These are phyloP conservation scores for Clarias laeviceps DNA, from an alignment of 2,797 vertebrate species.

Conservation along the genomic window DNA sequence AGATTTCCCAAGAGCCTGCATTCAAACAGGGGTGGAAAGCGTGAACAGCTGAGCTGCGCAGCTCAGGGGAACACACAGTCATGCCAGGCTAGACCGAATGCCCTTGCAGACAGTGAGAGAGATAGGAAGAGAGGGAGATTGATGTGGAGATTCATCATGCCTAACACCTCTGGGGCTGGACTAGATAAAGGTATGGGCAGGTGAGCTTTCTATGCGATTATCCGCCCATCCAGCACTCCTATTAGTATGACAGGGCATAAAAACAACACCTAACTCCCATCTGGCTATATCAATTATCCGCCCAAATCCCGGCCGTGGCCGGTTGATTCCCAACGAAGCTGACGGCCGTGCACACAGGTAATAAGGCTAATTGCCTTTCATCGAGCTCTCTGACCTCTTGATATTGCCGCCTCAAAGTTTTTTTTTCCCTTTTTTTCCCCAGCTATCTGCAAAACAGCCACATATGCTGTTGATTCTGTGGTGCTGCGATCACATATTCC, in stretches of 20 bases:
- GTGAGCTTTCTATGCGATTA: constrained; percentile 40
- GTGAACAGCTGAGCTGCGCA: constrained; percentile 43
- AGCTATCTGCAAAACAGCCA: constrained; percentile 35
- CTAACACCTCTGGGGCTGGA: constrained; percentile 31
- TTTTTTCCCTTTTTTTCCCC: not conserved
- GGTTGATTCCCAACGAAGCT: constrained; percentile 11
- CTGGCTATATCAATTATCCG: constrained; percentile 38
- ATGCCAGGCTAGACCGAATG: constrained; percentile 25
- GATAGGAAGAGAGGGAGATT: constrained; percentile 18
- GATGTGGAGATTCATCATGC: constrained; percentile 26
- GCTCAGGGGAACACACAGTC: constrained; percentile 42
- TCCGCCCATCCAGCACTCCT: constrained; percentile 10
- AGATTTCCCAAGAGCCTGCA: constrained; percentile 40
- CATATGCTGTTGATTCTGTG: constrained; percentile 43
- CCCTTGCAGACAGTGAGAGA: constrained; percentile 18
- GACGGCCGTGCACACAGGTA: constrained; percentile 29
- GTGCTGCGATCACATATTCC: constrained; percentile 68
- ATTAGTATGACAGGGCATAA: constrained; percentile 37
- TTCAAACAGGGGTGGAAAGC: constrained; percentile 27
- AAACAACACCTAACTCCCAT: constrained; percentile 33
- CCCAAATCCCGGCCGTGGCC: not conserved
- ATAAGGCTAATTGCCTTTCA: constrained; percentile 52
- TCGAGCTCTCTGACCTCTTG: constrained; percentile 44
- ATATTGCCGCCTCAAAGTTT: constrained; percentile 37
- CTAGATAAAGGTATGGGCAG: constrained; percentile 44